These are phyloP conservation scores for Tipula confusa DNA, from an alignment of 2,888 invertebrate genomes.

Conservation along the genomic window DNA sequence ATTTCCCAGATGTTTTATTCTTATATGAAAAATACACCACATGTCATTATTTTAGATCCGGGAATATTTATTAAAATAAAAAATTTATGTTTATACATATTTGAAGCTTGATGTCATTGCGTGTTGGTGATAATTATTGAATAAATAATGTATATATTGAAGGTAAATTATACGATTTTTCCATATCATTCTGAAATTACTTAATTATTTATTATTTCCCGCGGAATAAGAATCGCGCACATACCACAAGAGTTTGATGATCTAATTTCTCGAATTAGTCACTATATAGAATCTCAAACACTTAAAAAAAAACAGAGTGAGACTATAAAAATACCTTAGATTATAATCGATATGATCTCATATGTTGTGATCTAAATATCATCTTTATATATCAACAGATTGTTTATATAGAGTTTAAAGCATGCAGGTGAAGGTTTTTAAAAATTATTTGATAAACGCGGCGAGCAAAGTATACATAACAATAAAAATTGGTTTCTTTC, in stretches of 20 bases:
- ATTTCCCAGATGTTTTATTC: not conserved
- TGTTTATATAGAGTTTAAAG: not conserved
- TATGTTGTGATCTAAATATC: not conserved
- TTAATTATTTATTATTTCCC: not conserved
- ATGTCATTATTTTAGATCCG: not conserved
- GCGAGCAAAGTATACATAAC: not conserved
- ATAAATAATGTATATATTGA: not conserved
- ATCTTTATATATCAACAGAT: not conserved
- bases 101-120: not conserved
- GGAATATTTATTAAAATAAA: not conserved
- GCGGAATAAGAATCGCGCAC: not conserved
- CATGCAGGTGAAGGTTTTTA: not conserved
- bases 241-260: not conserved
- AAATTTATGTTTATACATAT: not conserved
- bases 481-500: not conserved
- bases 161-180: not conserved
- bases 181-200: not conserved
- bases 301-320: not conserved
- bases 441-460: not conserved
- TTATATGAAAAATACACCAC: not conserved
- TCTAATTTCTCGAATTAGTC: not conserved
- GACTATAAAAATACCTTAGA: not conserved
- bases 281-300: not conserved
- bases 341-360: not conserved
- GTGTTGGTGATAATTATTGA: slow-evolving; percentile 12